phyloP scores from a whole-genome alignment of 2,888 invertebrate species.

The Rhagium mordax region DNA sequence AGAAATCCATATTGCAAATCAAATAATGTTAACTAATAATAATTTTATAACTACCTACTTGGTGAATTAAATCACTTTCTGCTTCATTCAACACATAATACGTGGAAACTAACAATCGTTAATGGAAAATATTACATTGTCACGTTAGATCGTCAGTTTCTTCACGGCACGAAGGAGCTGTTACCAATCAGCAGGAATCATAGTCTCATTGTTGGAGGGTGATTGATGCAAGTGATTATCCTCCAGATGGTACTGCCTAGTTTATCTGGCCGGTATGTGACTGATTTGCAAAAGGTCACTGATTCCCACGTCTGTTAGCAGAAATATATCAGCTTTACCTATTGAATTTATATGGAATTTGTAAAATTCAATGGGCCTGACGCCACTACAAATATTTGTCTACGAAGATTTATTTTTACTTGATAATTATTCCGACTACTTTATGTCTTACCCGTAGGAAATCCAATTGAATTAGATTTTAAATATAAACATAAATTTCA shows the following conservation, averaged over 20 bases:
- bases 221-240: slow-evolving; percentile 24
- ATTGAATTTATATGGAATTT: slow-evolving; percentile 29
- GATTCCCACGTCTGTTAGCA: slow-evolving; percentile 20
- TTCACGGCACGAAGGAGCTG: slow-evolving; percentile 15
- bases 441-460: neutral
- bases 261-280: slow-evolving; percentile 21
- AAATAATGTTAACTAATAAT: slow-evolving; percentile 25
- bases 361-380: slow-evolving; percentile 20
- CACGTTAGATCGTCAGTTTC: neutral
- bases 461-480: neutral
- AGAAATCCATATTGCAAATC: slow-evolving; percentile 22
- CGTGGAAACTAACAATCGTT: too few relatives aligned
- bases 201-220: slow-evolving; percentile 27
- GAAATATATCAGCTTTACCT: slow-evolving; percentile 7
- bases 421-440: neutral
- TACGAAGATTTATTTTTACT: neutral
- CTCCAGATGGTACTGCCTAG: slow-evolving; percentile 19
- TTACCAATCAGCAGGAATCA: slow-evolving; percentile 24
- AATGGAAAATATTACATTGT: slow-evolving; percentile 10
- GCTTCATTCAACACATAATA: slow-evolving; percentile 24
- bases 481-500: neutral
- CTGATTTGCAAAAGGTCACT: slow-evolving; percentile 27
- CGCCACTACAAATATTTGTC: slow-evolving; percentile 22
- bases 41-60: slow-evolving; percentile 17
- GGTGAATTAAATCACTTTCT: slow-evolving; percentile 25